phyloP scores from a whole-genome alignment of 1,140 invertebrate genomes.

The Ganaspis sp. region DNA sequence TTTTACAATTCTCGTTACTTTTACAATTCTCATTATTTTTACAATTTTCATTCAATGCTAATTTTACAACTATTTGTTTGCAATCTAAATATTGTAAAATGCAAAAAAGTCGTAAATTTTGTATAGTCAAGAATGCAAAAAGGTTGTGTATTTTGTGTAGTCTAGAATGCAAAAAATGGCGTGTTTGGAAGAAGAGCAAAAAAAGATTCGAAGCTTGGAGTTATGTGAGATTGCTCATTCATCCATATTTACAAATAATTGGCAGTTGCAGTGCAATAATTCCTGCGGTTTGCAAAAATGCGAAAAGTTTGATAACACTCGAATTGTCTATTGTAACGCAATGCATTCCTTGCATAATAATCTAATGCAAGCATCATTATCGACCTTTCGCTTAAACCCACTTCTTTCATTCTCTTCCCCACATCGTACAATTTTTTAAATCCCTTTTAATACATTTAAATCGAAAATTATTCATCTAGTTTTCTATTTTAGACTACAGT shows the following conservation, averaged over 20 bases:
- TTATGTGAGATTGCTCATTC: conserved; percentile 1
- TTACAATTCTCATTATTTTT: too few relatives aligned
- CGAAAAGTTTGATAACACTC: conserved; percentile 27
- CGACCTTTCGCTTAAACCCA: conserved; percentile 20
- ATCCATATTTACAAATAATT: conserved; percentile 20
- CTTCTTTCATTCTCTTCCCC: conserved; percentile 23
- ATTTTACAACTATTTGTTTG: too few relatives aligned
- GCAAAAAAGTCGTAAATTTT: too few relatives aligned
- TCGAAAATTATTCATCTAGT: not conserved
- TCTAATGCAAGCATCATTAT: conserved; percentile 23
- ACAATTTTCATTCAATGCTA: too few relatives aligned
- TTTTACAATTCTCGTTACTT: too few relatives aligned
- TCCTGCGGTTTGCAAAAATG: conserved; percentile 7
- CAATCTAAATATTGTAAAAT: too few relatives aligned
- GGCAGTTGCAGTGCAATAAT: conserved; percentile 11
- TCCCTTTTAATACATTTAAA: not conserved
- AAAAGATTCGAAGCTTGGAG: not conserved
- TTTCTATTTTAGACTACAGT: not conserved
- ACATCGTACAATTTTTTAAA: conserved; percentile 4
- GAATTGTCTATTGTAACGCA: conserved; percentile 20
- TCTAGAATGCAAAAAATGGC: not conserved
- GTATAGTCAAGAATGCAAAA: too few relatives aligned
- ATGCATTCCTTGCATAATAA: conserved; percentile 23
- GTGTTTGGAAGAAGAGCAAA: not conserved
- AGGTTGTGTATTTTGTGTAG: too few relatives aligned